Base-by-base conservation (phyloP, 2,113 vertebrate species). In the Elgaria multicarinata region DNA sequence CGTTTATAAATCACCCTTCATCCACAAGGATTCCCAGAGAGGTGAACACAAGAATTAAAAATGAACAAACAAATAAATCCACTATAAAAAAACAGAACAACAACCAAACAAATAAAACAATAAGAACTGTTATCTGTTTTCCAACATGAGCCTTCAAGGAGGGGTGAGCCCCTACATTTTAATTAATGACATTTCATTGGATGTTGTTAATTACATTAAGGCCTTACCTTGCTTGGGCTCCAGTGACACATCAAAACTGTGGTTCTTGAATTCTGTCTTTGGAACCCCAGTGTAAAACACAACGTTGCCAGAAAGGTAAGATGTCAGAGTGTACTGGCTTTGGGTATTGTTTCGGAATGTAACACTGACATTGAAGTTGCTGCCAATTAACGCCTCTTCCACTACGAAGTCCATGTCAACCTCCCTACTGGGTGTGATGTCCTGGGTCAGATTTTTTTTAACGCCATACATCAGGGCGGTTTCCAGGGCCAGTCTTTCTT, bases 221-320 rank as follows among this genome's bases (percentile, higher is more conserved):
- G 66, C 10, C 97, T 98, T 98, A 98, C 98, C 88, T 22, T 97
- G 90, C 42, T 87, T 85, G 2, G 97, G 97, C 6, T 96, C 86
- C 96, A 98, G 91, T 1, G 42, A 90, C 53, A 96, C 91, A 1
- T 74, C 83, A 39, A 97, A 96, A 3, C 92, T 92, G 33, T 96
- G 94, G 4, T 97, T 98, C 96, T 98, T 97, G 96, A 99, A 98
- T 91, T 99, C 98, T 0, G 69, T 87, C 89, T 97, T 98, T 62
- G 95, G 46, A 80, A 99, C 98, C 14, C 99, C 99, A 0, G 99
- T 99, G 79, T 99, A 99, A 93, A 97, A 99, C 84, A 98, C 97
- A 92, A 99, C 96, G 50, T 92, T 98, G 80, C 98, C 98, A 0
- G 97, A 98, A 92, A 99, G 90, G 92, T 98, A 98, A n/a, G 97